Base-by-base conservation (phyloP, 1,140 invertebrate species). In the Pseudomyrmex sp. region DNA sequence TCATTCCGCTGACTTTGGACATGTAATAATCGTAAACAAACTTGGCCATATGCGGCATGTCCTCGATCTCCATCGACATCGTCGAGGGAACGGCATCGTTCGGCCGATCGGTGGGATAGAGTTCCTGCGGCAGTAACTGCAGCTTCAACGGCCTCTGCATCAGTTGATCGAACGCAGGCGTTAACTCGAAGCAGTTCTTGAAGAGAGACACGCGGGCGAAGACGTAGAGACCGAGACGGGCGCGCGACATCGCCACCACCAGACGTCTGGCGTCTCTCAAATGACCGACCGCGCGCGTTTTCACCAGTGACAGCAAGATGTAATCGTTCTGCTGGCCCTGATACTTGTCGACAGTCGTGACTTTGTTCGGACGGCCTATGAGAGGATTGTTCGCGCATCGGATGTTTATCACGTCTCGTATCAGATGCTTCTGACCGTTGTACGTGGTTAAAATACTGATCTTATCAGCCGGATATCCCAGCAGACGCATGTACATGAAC, bases 301-400 rank as follows among this genome's bases (percentile, higher is more conserved):
- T 96, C 18, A 99, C 99, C 15, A 99, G 94, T 0, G 99, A 99
- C 1, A 99, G 95, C 4, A 99, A 95, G 73, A 99, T 99, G 91
- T 98, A 99, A 94, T 99, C 99, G 94, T 99, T 99, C 93, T 99
- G 99, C 92, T 99, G 99, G 82, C 99, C 99, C 93, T 99, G 99
- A 93, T 99, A 99, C 91, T 99, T 99, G 93, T 99, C 99, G 12
- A 99, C 99, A 8, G 99, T 99, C 0, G 97, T 97, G 93, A 99
- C 98, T 95, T 99, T 99, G 88, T 98, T 96, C 0, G 99, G 99
- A 87, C 96, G 95, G 9, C 99, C 99, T 91, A 99, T 99, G n/a
- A 99, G 95, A 0, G 99, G 98, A 95, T 99, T 99, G 63, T 97
- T 97, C 0, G 97, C 98, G 95, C 99, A 99, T 83, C 99, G 92